Base-by-base conservation (phyloP, 2,888 invertebrate genomes). In the Clusia tigrina region DNA sequence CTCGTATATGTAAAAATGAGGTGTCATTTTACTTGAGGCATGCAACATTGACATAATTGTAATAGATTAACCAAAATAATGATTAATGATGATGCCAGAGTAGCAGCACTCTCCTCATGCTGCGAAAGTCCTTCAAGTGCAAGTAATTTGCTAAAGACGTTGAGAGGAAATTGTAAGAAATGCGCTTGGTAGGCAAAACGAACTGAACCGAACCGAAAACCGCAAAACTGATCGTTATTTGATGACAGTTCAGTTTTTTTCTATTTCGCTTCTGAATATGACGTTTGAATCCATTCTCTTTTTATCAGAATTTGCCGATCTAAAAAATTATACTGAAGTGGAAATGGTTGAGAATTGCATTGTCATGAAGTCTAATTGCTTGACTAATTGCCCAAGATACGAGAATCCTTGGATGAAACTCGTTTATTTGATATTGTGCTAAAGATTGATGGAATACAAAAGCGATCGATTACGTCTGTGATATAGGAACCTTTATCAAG, bases 161-260 rank as follows among this genome's bases (percentile, higher is more conserved):
- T n/a, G n/a, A 32, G 32, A 42, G 18, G 20, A 48, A 48, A 48
- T 48, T 20, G 12, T 15, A 42, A 42, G n/a, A 3, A 42, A n/a
- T 17, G n/a, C 12, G 6, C 12, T 6, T 32, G 32, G 32, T 32
- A n/a, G n/a, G n/a, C n/a, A n/a, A n/a, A n/a, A 32, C 6, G 32
- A 32, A 9, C 32, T 15, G 12, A 17, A 42, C n/a, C 9, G 42
- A 9, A 32, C 9, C 9, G 20, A 18, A 18, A 53, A 58, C 53
- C 58, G 24, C 58, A 53, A 58, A n/a, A 58, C 38, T 58, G 58
- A 58, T 58, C 58, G 58, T 32, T 58, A 53, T 58, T 58, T 58
- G 58, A 58, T 58, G 58, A 58, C 58, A 58, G 38, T 48, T 38
- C 20, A 24, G n/a, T 54, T 55, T 55, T 15, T 37, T 32, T 37